Evolutionary conservation across 2,888 invertebrate genomes (phyloP), one percentile per base, ranked within the genome.

Genomic region (Lithophane ornitopus): DNA sequence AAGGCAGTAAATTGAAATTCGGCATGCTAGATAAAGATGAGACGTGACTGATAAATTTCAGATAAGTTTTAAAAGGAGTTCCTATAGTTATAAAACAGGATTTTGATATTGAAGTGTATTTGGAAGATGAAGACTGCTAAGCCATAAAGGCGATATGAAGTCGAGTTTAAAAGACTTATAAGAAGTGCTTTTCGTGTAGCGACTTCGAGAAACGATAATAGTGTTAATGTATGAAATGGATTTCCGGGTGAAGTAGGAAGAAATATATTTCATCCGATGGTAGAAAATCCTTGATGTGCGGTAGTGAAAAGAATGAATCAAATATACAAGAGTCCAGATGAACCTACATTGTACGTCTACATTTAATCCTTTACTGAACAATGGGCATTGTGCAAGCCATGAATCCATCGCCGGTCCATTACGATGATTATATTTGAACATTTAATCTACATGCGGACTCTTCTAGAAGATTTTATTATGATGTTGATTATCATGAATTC

Each of bases 21-120:
- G 61, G 46, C 56, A 59, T 28, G 44, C 67, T 72, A 78, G 66
- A 74, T 82, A 76, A 76, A 82, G 79, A 76, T 78, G 62, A 61
- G 26, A 85, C 85, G 74, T 85, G 85, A 16, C 68, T 62, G 70
- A 80, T 79, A 76, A 82, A 79, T 73, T 79, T 39, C 22, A 44
- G 67, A 62, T 82, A 71, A 78, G 70, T 68, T 74, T 70, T n/a
- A 63, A 76, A 84, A 76, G 28, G 62, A 77, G 49, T 49, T 59
- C n/a, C 61, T 69, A 39, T 72, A 74, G 56, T 70, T 78, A 72
- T 76, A 62, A 72, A 61, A 70, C 46, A 65, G 12, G 58, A 62
- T 76, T 69, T 61, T 28, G 26, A 66, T 65, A 49, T 70, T 66
- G n/a, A 76, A 84, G 56, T 65, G 70, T 65, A 59, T 70, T 68